Evolutionary conservation across 2,797 vertebrate species (phyloP), one percentile per base, ranked within the genome.

Genomic region (Sorex maritimensis): DNA sequence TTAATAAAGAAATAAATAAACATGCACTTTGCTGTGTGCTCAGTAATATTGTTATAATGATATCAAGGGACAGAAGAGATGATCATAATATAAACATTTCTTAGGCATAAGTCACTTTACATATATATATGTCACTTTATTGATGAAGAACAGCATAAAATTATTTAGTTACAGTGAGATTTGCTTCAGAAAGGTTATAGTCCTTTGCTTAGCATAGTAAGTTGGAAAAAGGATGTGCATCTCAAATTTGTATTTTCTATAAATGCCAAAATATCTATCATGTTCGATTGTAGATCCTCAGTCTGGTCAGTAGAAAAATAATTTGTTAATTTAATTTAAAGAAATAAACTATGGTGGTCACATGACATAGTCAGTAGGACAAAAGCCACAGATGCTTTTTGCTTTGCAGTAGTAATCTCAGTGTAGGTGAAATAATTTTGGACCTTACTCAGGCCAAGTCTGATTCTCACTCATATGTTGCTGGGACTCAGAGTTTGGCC

Each of bases 301-400:
- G 4, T 24, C 49, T 73, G 8, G 34, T 74, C 58, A 24, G 34
- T 68, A 88, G 58, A 19, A n/a, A 38, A 72, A 52, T 71, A n/a
- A 6, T 86, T 92, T 26, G 65, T 90, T 86, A 65, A 74, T 74
- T 94, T 92, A 49, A 34, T 74, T 83, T 58, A 88, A 82, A 82
- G 55, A 4, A 88, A 72, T 73, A 1, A 2, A 5, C 61, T 17
- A 38, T 4, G 5, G 34, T 24, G 13, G 23, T 69, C 75, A 78
- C 30, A 26, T 19, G 44, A 34, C 2, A 44, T 38, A 38, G 15
- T 49, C 3, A 41, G 49, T 72, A 23, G 38, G 38, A 15, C 2
- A 46, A 58, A 91, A 89, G 38, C 6, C 86, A 30, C 7, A 58
- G 24, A n/a, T 89, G 19, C 4, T 84, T 93, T 91, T 89, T 9